A percentile compares a stretch with the other conserved stretches of the same genome.
Evolutionary conservation across 2,797 vertebrate genomes (phyloP).

Genomic region (Benthosema pterotum): DNA sequence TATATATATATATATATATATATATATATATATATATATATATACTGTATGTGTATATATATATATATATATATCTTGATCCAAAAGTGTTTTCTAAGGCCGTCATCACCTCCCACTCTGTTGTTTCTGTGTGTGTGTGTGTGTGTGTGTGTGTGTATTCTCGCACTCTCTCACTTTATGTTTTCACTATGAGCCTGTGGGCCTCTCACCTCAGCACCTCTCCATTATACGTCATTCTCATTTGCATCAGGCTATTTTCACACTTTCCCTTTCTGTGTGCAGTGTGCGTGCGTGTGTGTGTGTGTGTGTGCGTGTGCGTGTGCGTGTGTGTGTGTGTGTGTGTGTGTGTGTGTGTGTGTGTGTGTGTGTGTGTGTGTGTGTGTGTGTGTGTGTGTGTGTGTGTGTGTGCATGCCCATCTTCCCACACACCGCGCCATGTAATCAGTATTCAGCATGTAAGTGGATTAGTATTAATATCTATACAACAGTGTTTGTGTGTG

Average conservation of each 20-base stretch:
- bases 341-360: too few relatives aligned
- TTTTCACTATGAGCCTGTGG: not conserved
- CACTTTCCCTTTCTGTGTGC: constrained; percentile 27
- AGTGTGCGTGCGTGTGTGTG: too few relatives aligned
- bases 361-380: too few relatives aligned
- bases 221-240: too few relatives aligned
- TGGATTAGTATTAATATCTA: too few relatives aligned
- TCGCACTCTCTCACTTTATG: constrained; percentile 2
- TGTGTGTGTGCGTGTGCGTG: too few relatives aligned
- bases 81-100: constrained; percentile 19
- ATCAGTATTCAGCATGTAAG: too few relatives aligned
- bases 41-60: not conserved
- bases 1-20: too few relatives aligned
- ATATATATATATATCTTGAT: not conserved
- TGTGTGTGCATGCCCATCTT: not conserved
- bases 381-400: constrained; percentile 18
- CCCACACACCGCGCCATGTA: not conserved
- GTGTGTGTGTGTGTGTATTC: constrained; percentile 5
- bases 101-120: constrained; percentile 41
- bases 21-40: too few relatives aligned
- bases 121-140: constrained; percentile 13
- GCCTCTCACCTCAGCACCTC: not conserved
- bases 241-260: not conserved
- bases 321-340: too few relatives aligned
- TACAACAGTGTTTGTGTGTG: too few relatives aligned